Base-by-base conservation (phyloP, 2,797 vertebrate species). In the Pipistrellus kuhlii region DNA sequence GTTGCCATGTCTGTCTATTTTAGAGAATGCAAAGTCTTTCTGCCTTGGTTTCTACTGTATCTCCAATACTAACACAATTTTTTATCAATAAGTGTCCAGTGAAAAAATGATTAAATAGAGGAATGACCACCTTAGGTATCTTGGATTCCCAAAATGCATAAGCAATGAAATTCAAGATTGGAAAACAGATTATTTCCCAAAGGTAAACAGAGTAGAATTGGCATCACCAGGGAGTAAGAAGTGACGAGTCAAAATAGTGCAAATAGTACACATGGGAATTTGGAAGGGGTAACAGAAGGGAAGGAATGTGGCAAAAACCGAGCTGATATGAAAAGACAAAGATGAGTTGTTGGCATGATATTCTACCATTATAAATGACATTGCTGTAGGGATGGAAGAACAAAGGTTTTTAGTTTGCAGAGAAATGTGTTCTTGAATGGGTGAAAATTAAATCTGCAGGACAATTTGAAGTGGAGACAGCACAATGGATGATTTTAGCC, bases 381-480 rank as follows among this genome's bases (percentile, higher is more conserved):
- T 84, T 84, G 51, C 35, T 48, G n/a, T 21, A 30, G 41, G 90
- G 53, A 86, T 21, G 69, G 55, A 73, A 75, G 85, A 93, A 93
- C 85, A 91, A 96, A 92, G 75, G 17, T 92, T 96, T 92, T 95
- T 88, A 73, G 89, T 92, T 92, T 96, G 85, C 94, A 95, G 88
- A 89, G 73, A 95, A 91, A 71, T 96, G 27, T 91, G 92, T 94
- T 93, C 88, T 73, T 92, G 92, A 95, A 92, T 96, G 92, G 83
- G 80, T 32, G 80, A 89, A 96, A 97, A 95, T 97, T 94, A 82
- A 95, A 97, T 97, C 94, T 93, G 86, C 72, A 25, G 92, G 51
- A 85, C 88, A 95, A 91, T 81, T 94, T 95, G 93, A 91, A 89
- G 86, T 86, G 30, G 93, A 95, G 95, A 89, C 30, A 69, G 85